Base-by-base conservation (phyloP, 2,797 vertebrate genomes). In the Mastacembelus armatus region DNA sequence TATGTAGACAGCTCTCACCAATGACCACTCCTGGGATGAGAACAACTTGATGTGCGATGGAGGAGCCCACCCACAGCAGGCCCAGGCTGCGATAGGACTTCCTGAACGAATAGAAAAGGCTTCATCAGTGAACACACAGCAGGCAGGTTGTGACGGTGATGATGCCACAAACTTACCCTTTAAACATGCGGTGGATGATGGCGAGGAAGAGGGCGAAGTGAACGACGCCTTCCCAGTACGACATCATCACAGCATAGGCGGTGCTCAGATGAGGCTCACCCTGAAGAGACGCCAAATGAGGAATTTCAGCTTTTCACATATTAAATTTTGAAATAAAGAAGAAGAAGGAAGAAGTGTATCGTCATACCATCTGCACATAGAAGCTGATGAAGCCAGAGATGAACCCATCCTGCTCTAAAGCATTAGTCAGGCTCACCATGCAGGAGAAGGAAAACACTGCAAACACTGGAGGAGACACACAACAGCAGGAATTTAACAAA, bases 1-100 rank as follows among this genome's bases (percentile, higher is more conserved):
- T 8, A 3, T 15, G 30, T 4, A 3, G 19, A 24, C 33, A 10
- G 29, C 26, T 36, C 88, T 78, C 85, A 98, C 97, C 97, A 2
- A 97, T 83, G 18, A 95, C 48, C 39, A 95, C 95, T 38, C 97
- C 97, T 0, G 92, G 88, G 63, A 98, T 86, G 66, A 95, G 95
- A 26, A 98, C 93, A 0, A 95, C n/a, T 49, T 97, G 88, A 71
- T 94, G 94, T 86, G 95, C 95, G 29, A 92, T 48, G 14, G 95
- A 86, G 2, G 97, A 98, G 8, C 97, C 96, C 1, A 94, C 83
- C 97, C 97, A 99, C 67, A 96, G 93, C 11, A 98, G 91, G 14
- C 91, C 94, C 32, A 97, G 66, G 60, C 61, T 91, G 45, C 95
- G 95, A 74, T 93, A 97, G 9, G 81, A 89, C 89, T 89, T 95